phyloP scores from a whole-genome alignment of 2,113 vertebrate species.

The Eleginops maclovinus region DNA sequence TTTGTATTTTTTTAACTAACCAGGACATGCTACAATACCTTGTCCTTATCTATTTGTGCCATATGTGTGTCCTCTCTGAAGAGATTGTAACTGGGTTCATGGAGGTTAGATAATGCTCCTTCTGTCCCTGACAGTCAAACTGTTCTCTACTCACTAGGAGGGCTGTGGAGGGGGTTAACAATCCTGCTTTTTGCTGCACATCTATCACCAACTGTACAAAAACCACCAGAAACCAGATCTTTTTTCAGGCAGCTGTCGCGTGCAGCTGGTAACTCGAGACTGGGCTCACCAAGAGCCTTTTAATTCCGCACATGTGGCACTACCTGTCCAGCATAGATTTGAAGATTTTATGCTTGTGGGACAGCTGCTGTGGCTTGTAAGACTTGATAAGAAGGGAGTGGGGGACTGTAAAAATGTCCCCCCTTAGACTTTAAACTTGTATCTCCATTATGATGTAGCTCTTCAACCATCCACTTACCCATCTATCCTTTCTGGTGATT shows the following conservation, averaged over 20 bases:
- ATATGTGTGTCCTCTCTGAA: not conserved
- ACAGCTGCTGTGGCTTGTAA: constrained; percentile 78
- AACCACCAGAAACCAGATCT: constrained; percentile 80
- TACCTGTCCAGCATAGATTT: constrained; percentile 84
- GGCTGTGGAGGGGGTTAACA: constrained; percentile 52
- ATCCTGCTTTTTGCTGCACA: constrained; percentile 70
- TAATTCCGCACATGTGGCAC: constrained; percentile 83
- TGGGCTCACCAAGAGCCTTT: constrained; percentile 57
- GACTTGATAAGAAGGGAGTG: constrained; percentile 39
- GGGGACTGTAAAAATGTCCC: constrained; percentile 36
- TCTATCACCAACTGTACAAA: constrained; percentile 82
- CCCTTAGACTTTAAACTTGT: constrained; percentile 28
- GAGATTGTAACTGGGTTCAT: constrained; percentile 51
- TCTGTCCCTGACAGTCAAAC: constrained; percentile 80
- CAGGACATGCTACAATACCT: constrained; percentile 1
- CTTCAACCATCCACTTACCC: constrained; percentile 30
- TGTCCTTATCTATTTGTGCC: not conserved
- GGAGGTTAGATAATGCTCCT: constrained; percentile 67
- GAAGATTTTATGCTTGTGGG: constrained; percentile 77
- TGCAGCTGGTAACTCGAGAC: constrained; percentile 83
- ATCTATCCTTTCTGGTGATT: constrained; percentile 53
- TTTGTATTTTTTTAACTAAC: not conserved
- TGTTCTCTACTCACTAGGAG: constrained; percentile 62
- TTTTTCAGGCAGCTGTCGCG: constrained; percentile 83
- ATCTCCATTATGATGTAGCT: constrained; percentile 32